Conservation (phyloP, 2,113 vertebrate species). For the Callocephalon fimbriatum region DNA sequence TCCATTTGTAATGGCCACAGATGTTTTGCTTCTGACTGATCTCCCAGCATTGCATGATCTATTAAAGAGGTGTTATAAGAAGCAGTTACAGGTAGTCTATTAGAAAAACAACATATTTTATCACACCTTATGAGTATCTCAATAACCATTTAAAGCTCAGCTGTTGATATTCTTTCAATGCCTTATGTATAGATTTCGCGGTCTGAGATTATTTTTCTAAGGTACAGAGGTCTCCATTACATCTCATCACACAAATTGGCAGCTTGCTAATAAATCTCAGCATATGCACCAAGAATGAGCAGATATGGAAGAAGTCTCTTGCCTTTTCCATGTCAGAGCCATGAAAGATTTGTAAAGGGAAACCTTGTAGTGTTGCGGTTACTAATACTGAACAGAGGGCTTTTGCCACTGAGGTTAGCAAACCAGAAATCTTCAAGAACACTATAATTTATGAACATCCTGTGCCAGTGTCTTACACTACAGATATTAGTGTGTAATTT, state of each 20-base stretch:
- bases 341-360: not conserved
- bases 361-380: not conserved
- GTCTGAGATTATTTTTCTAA: slow-evolving; percentile 4
- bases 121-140: slow-evolving; percentile 16
- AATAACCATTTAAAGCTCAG: slow-evolving; percentile 7
- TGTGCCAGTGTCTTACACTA: not conserved
- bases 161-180: not conserved
- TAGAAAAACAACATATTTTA: not conserved
- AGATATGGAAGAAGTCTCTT: not conserved
- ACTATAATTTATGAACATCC: not conserved
- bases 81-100: not conserved
- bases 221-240: not conserved
- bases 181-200: not conserved
- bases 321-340: not conserved
- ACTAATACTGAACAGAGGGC: not conserved
- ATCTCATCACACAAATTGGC: not conserved
- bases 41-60: not conserved
- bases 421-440: not conserved
- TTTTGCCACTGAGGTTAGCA: not conserved
- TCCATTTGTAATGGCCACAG: not conserved
- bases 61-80: not conserved
- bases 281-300: not conserved
- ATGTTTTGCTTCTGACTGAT: not conserved
- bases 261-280: slow-evolving; percentile 28
- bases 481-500: slow-evolving; percentile 5